Base-by-base conservation (phyloP, 1,140 invertebrate genomes). In the Papilio glaucus region DNA sequence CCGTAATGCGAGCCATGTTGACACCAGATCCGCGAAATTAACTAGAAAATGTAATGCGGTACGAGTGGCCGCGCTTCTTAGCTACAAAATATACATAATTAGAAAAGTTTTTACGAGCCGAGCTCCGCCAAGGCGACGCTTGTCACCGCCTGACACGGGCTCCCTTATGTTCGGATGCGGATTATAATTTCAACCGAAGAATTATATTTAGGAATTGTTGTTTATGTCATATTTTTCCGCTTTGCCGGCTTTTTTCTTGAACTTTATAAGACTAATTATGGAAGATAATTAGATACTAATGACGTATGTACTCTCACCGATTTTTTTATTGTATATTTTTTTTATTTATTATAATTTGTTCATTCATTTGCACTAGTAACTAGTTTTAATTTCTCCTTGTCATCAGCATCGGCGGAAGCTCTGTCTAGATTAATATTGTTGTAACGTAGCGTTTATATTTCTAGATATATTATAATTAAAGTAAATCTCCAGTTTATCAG, bases 31-130 rank as follows among this genome's bases (percentile, higher is more conserved):
- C 82, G 72, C 74, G 78, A 89, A 88, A 89, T 87, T 84, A 86
- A 89, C 79, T 88, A 84, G 82, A 86, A 85, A 90, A 88, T 86
- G 87, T 89, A 89, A 89, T 82, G 80, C 76, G 79, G 77, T 79
- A 69, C 72, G 82, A 86, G 83, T 85, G 84, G 72, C 79, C 80
- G 78, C 79, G 82, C 78, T 85, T 90, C 87, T 92, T 90, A 85
- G 82, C 87, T 88, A 87, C 90, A 87, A 91, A 92, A 91, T 92
- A 85, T 89, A 89, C 85, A 91, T 91, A 92, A 91, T 92, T 92
- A 92, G 85, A 85, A 91, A 92, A 92, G 90, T 92, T 92, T 92
- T 90, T 91, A 90, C 86, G 88, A 89, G 86, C 84, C 73, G 71
- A 74, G 77, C 79, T 76, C 74, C 82, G 81, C 72, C 82, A 86